A percentile compares a stretch with the other conserved stretches of the same genome.
These are phyloP conservation scores for Litoditis marina DNA, from an alignment of 2,888 invertebrate genomes.

Conservation along the genomic window DNA sequence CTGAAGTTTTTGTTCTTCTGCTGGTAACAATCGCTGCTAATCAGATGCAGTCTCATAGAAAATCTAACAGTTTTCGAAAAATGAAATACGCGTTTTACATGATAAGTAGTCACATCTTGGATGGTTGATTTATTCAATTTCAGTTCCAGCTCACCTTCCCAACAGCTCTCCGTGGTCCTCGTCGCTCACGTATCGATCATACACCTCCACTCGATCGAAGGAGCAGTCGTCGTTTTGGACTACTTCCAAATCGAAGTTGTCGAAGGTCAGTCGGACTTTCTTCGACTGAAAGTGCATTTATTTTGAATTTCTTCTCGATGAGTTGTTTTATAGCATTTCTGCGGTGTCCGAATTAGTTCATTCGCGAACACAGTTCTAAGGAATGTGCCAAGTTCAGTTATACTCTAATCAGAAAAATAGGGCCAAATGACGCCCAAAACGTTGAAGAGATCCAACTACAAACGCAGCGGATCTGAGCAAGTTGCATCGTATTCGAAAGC, in stretches of 20 bases:
- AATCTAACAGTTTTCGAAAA: neutral
- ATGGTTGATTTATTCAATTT: no score
- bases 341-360: no score
- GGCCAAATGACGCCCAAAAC: neutral
- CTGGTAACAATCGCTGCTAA: no score
- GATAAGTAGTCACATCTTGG: neutral
- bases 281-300: constrained; percentile 23
- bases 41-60: no score
- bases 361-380: no score
- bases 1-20: neutral
- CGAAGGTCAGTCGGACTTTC: constrained; percentile 49
- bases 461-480: no score
- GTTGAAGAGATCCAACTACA: no score
- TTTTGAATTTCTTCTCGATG: neutral
- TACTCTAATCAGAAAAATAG: no score
- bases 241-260: constrained; percentile 53
- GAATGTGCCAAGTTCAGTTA: no score
- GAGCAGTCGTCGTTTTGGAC: constrained; percentile 38
- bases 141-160: constrained; percentile 38
- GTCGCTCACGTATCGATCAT: constrained; percentile 45
- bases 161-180: constrained; percentile 46
- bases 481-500: neutral
- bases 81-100: neutral
- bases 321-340: constrained; percentile 9
- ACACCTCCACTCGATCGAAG: constrained; percentile 53